phyloP scores from a whole-genome alignment of 2,113 vertebrate species.

The Microtus pennsylvanicus region DNA sequence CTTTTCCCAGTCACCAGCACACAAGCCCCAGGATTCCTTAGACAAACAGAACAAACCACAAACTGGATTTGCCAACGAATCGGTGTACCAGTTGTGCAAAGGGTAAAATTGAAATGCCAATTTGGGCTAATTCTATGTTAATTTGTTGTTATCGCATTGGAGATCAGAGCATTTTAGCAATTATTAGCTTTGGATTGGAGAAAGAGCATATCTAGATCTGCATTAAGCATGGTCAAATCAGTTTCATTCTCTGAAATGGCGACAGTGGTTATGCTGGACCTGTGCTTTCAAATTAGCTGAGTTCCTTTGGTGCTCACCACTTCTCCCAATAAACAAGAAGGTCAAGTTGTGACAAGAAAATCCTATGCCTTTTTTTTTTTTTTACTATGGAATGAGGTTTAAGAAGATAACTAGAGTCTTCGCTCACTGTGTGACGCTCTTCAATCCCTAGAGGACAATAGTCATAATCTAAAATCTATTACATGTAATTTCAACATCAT shows the following conservation, averaged over 20 bases:
- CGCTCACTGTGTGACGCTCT: slow-evolving; percentile 11
- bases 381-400: slow-evolving; percentile 32
- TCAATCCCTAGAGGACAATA: slow-evolving; percentile 62
- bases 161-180: slow-evolving; percentile 15
- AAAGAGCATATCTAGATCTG: neutral
- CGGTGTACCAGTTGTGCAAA: neutral
- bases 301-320: slow-evolving; percentile 8
- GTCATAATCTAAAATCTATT: slow-evolving; percentile 72
- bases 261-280: neutral
- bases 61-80: neutral
- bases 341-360: slow-evolving; percentile 45
- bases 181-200: slow-evolving; percentile 1
- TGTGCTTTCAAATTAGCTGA: slow-evolving; percentile 56
- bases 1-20: neutral
- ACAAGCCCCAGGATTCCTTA: neutral
- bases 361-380: neutral
- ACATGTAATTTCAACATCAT: slow-evolving; percentile 65
- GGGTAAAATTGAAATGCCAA: slow-evolving; percentile 3
- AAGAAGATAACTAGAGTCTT: slow-evolving; percentile 13
- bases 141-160: slow-evolving; percentile 23
- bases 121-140: slow-evolving; percentile 18
- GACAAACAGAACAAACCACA: neutral
- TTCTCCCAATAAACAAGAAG: slow-evolving; percentile 23
- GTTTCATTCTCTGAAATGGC: slow-evolving; percentile 35
- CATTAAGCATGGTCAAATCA: neutral